Evolutionary conservation across 2,797 vertebrate species (phyloP), one percentile per base, ranked within the genome.

Genomic region (Chaetodon trifasciatus): DNA sequence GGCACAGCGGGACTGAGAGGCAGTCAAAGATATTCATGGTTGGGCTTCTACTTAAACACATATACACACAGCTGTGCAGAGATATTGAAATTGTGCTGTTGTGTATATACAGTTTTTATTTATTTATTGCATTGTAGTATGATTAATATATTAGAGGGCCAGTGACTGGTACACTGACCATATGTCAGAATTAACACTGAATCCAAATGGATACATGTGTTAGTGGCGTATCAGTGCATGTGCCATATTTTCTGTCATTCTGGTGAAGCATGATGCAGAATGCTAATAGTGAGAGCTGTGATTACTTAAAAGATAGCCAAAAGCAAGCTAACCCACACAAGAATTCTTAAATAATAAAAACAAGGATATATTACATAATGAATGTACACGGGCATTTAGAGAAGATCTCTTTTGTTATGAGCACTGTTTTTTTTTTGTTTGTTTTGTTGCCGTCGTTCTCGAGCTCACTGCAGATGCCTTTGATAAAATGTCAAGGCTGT

Each of bases 401-500:
- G 35, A 40, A 23, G 0, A 57, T 49, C 13, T 42, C 0, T 50
- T 40, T 44, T 47, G 4, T 32, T 12, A 60, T n/a, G 28, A 49
- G 50, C 23, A 16, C 56, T 44, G 64, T 19, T 12, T 61, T 74
- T 57, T 49, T 12, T 19, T 12, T 61, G 72, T 57, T 49, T 12
- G 19, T 35, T 24, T 61, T 58, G 57, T 50, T 70, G 47, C 21
- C 10, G 52, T 19, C 63, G 32, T 67, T 69, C 35, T 69, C 70
- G 19, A 8, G 10, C 47, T 70, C 32, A 46, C 5, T 23, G 35
- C 32, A 39, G 53, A 67, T 50, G 21, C 60, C 39, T 76, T 79
- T 79, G 49, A 58, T 64, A n/a, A 81, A 79, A 79, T 81, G 70
- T 87, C 81, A 83, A 62, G 61, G 44, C 66, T 74, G 37, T 2